Percentiles rank a stretch among this genome's conserved stretches.
Evolutionary conservation across 2,113 vertebrate species (phyloP).

Genomic region (Fregetta grallaria): DNA sequence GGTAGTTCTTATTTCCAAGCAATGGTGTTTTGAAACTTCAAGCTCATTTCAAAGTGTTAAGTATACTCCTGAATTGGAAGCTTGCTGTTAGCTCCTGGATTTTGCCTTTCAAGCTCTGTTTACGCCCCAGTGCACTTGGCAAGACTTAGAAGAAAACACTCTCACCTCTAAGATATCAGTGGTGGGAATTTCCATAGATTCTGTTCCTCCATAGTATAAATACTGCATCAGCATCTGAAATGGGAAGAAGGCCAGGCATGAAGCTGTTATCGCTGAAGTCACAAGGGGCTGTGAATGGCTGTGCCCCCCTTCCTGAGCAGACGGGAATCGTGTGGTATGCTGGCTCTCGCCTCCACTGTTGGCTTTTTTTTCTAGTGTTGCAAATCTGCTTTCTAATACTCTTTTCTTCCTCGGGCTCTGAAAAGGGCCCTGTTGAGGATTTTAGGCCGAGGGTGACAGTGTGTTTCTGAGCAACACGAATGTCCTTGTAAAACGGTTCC

Average conservation of each 20-base stretch:
- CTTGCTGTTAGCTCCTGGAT: background rate
- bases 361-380: background rate
- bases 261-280: background rate
- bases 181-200: constrained; percentile 87
- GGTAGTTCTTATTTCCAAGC: background rate
- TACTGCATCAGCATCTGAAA: constrained; percentile 97
- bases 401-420: background rate
- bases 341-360: background rate
- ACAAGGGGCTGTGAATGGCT: background rate
- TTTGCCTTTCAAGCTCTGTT: background rate
- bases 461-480: background rate
- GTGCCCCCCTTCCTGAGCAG: background rate
- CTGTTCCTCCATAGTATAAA: constrained; percentile 91
- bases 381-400: background rate
- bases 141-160: background rate
- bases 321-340: background rate
- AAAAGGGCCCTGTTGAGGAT: background rate
- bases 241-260: background rate
- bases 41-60: background rate
- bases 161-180: constrained; percentile 90
- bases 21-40: background rate
- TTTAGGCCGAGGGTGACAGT: background rate
- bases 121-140: background rate
- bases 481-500: background rate
- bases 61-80: background rate